Conservation (phyloP, 2,888 invertebrate species). For the Epinotia bilunana region DNA sequence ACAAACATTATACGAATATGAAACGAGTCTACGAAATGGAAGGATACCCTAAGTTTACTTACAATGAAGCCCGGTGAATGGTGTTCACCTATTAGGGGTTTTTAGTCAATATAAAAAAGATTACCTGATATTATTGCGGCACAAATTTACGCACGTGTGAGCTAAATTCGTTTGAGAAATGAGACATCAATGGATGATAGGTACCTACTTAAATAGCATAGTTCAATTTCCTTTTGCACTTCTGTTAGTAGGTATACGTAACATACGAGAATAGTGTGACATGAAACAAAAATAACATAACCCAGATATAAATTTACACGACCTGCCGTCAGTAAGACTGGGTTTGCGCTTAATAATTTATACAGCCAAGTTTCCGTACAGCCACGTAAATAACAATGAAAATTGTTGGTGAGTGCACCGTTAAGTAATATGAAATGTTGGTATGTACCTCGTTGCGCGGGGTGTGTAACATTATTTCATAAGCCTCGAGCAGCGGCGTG, state of each 20-base stretch:
- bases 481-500: conserved; percentile 62
- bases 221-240: neutral
- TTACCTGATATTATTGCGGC: neutral
- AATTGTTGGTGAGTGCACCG: conserved; percentile 57
- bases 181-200: neutral
- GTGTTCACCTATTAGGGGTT: neutral
- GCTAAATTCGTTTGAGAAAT: neutral
- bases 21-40: neutral
- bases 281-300: conserved; percentile 14
- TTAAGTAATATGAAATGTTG: conserved; percentile 52
- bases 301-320: conserved; percentile 7
- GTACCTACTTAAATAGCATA: neutral
- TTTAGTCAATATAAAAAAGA: neutral
- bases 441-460: conserved; percentile 57
- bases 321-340: conserved; percentile 49
- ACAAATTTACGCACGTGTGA: neutral
- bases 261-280: neutral
- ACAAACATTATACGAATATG: neutral
- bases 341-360: conserved; percentile 61
- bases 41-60: neutral
- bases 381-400: conserved; percentile 60
- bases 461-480: conserved; percentile 69
- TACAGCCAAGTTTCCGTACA: conserved; percentile 55
- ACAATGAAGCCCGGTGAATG: neutral
- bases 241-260: neutral